phyloP scores from a whole-genome alignment of 1,140 invertebrate species.

The Antheraea mylitta region DNA sequence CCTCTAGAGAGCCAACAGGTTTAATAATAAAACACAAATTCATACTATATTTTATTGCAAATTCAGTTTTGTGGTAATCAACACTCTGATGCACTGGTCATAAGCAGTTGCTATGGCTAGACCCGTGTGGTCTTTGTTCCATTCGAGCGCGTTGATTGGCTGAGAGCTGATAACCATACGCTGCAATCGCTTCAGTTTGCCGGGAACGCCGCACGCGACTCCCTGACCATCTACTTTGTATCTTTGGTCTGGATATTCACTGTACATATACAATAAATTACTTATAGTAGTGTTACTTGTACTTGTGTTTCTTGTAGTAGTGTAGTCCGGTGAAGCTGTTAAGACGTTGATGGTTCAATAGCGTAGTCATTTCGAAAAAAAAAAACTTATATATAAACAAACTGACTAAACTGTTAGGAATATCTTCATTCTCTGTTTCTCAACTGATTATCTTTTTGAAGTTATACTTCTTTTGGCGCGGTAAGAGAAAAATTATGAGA shows the following conservation, averaged over 20 bases:
- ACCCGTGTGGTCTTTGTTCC: slow-evolving; percentile 94
- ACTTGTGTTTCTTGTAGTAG: too few species aligned
- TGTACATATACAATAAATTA: slow-evolving; percentile 57
- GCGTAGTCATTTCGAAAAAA: too few species aligned
- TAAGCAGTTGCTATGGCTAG: slow-evolving; percentile 93
- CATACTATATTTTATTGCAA: slow-evolving; percentile 39
- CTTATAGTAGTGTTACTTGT: too few species aligned
- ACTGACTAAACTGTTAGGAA: too few species aligned
- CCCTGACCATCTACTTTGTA: slow-evolving; percentile 85
- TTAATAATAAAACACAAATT: background rate
- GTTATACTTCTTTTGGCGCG: too few species aligned
- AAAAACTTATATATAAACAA: too few species aligned
- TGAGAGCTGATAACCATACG: slow-evolving; percentile 91
- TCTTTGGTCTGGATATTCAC: slow-evolving; percentile 90
- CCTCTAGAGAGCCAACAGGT: too few species aligned
- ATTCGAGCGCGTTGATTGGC: slow-evolving; percentile 93
- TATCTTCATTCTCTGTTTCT: too few species aligned
- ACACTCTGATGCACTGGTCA: slow-evolving; percentile 93
- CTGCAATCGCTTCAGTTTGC: slow-evolving; percentile 87
- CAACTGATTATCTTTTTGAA: too few species aligned
- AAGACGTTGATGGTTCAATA: too few species aligned
- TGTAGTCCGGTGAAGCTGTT: too few species aligned
- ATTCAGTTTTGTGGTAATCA: slow-evolving; percentile 95
- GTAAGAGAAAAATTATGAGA: too few species aligned
- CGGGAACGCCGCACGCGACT: slow-evolving; percentile 85